Percentiles rank a stretch among this genome's conserved stretches.
Conservation (phyloP, 2,113 vertebrate genomes). For the Orientallactaga bullata region DNA sequence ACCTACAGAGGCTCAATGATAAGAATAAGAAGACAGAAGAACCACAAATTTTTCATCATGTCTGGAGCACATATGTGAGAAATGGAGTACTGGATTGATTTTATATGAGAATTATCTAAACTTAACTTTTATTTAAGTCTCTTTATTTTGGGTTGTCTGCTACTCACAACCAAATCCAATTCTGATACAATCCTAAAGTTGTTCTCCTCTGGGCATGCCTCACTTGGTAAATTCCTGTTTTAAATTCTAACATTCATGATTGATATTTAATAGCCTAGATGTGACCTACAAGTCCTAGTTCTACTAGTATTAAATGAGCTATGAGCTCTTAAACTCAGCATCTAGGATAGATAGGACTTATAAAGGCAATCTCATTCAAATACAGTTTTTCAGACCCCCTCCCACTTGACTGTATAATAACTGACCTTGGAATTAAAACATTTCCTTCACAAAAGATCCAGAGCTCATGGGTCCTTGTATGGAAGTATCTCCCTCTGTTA, state of each 20-base stretch:
- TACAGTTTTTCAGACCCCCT: neutral
- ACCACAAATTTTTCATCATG: neutral
- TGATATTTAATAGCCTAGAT: neutral
- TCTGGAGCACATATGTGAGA: neutral
- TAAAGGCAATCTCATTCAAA: neutral
- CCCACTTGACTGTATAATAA: neutral
- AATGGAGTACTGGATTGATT: neutral
- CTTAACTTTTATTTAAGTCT: neutral
- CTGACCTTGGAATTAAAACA: neutral
- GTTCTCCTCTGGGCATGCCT: neutral
- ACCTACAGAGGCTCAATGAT: neutral
- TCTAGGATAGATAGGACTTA: neutral
- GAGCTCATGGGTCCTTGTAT: neutral
- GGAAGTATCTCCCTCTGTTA: neutral
- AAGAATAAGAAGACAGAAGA: neutral
- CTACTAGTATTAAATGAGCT: neutral
- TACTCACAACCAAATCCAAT: neutral
- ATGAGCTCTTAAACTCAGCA: neutral
- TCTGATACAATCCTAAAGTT: neutral
- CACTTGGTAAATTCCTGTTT: neutral
- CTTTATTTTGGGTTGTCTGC: slow-evolving; percentile 39
- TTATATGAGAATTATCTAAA: neutral
- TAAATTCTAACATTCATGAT: neutral
- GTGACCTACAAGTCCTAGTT: neutral
- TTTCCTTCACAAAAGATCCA: neutral